Base-by-base conservation (phyloP, 2,888 invertebrate species). In the Eustalomyia histrio region DNA sequence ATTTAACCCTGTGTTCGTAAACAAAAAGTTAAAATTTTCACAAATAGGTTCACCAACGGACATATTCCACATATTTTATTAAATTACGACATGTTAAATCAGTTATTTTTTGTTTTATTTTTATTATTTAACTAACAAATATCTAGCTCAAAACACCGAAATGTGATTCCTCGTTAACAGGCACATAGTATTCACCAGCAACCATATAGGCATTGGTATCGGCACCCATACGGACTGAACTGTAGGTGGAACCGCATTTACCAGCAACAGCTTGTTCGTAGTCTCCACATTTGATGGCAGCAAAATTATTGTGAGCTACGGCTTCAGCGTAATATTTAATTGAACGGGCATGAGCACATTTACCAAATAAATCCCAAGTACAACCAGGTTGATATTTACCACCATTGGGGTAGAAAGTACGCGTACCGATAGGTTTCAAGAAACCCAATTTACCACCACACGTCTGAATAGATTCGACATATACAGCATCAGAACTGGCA, bases 361-460 rank as follows among this genome's bases (percentile, higher is more conserved):
- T 82, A 39, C 88, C 87, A 80, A 86, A 87, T 47, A 87, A 39
- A 87, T 89, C 89, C 80, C 86, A 84, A 83, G 89, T 90, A 90
- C 92, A 92, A 88, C 92, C 91, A 84, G 91, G 88, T 89, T 93
- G 92, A 87, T 90, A 90, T 89, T 92, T 91, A 89, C 91, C 90
- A 81, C 90, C 90, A 90, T 91, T 92, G 87, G 92, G 92, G 90
- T 92, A 92, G 90, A 92, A 91, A 85, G 91, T 90, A 86, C 91
- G 90, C 87, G 90, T 90, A 67, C 90, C 90, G 33, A 90, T 86
- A 43, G 90, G 89, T 76, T 84, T 81, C 6, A 87, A 79, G 83
- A 89, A 88, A 3, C 90, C 90, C 16, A 89, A 79, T 0, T 12
- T 14, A 0, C 87, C 88, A 1, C 85, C 88, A 75, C 88, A 86